phyloP scores from a whole-genome alignment of 2,113 vertebrate genomes.

The Vimba vimba region DNA sequence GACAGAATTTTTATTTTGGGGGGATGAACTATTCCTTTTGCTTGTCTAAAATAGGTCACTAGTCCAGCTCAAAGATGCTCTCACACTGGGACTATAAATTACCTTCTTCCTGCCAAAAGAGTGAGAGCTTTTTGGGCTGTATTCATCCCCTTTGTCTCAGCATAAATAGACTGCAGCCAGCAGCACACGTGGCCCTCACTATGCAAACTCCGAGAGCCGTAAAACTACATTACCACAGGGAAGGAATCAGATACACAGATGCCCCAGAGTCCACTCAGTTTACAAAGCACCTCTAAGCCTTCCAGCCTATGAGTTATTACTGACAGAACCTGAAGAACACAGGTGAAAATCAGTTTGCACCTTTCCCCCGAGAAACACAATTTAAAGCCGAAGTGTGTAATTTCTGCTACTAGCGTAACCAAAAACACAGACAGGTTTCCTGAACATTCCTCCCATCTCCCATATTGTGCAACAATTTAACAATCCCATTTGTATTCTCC shows the following conservation, averaged over 20 bases:
- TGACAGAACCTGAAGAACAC: conserved; percentile 28
- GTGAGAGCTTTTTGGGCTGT: neutral
- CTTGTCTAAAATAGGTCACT: neutral
- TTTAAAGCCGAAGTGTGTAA: neutral
- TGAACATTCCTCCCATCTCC: neutral
- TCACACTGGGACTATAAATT: conserved; percentile 23
- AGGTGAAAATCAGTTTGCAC: conserved; percentile 32
- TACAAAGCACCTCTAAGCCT: conserved; percentile 46
- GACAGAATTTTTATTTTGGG: neutral
- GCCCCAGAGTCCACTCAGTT: conserved; percentile 19
- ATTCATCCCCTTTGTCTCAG: neutral
- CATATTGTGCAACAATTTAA: neutral
- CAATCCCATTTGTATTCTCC: neutral
- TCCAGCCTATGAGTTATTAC: conserved; percentile 12
- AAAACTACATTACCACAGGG: conserved; percentile 42
- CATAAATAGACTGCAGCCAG: neutral
- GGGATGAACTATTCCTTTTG: neutral
- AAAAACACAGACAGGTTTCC: neutral
- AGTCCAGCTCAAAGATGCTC: conserved; percentile 27
- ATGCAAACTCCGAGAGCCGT: conserved; percentile 12
- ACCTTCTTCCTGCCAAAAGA: conserved; percentile 16
- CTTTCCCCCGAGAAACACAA: neutral
- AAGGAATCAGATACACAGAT: conserved; percentile 41
- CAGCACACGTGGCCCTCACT: conserved; percentile 34
- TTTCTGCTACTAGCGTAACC: neutral